Evolutionary conservation across 2,113 vertebrate species (phyloP), one percentile per base, ranked within the genome.

Genomic region (Vombatus ursinus): DNA sequence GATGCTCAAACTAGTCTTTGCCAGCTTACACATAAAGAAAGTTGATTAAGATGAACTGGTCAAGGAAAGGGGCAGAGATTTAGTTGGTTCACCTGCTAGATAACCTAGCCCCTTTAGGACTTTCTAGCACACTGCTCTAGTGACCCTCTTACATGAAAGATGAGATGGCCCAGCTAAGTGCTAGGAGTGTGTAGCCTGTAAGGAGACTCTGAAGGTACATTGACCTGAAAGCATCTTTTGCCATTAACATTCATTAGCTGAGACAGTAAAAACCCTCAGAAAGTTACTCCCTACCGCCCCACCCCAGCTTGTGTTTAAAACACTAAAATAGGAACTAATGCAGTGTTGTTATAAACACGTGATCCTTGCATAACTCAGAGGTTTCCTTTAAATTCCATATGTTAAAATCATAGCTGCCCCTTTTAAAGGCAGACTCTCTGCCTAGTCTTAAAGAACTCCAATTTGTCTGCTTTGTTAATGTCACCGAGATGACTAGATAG

Each of bases 141-240:
- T 95, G 90, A 6, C 90, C 90, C 61, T 94, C 96, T 91, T 91
- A 54, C 50, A 94, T 96, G 93, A 97, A 98, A 96, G 47, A 97
- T 97, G 97, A 94, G 97, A 96, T 89, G 94, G 90, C 44, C 25
- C 93, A 93, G 3, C 44, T 89, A 93, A 96, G 51, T 93, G 91
- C 92, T 90, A 93, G 91, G 54, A 96, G 50, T 77, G 93, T 47
- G 93, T 93, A 92, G 96, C 93, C 91, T 95, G 94, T 97, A 97
- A 92, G 90, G 52, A 93, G 51, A 94, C 92, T 91, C 0, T 8
- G 54, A 96, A 96, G 93, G 19, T 96, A 95, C 90, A 61, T 37
- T 91, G 48, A 31, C 61, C 94, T 91, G 95, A 93, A 68, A 92
- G 57, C 3, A 68, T 96, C 95, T 93, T 77, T 90, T 94, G 92